These are phyloP conservation scores for Lamellibrachia columna DNA, from an alignment of 2,888 invertebrate species.

Conservation along the genomic window DNA sequence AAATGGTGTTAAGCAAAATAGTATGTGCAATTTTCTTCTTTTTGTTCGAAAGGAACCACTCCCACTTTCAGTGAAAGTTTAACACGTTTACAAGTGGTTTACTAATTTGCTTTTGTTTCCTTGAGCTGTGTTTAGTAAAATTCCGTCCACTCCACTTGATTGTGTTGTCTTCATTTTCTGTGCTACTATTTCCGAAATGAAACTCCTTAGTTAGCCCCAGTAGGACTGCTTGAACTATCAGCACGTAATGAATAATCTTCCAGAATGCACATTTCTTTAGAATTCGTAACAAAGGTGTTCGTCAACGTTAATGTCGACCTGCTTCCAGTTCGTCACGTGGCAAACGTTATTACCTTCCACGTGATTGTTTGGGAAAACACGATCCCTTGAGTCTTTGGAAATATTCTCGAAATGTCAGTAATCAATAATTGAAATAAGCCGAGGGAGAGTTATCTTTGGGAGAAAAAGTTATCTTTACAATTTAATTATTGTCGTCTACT, in stretches of 20 bases:
- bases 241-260: background rate
- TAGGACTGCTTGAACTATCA: background rate
- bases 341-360: background rate
- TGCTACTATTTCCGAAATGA: too few relatives aligned
- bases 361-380: background rate
- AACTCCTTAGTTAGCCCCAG: background rate
- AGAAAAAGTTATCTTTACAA: background rate
- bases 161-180: too few relatives aligned
- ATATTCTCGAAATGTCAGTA: background rate
- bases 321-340: background rate
- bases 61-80: too few relatives aligned
- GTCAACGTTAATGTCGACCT: background rate
- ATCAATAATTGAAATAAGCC: background rate
- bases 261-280: background rate
- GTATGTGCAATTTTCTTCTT: too few relatives aligned
- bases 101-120: too few relatives aligned
- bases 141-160: too few relatives aligned
- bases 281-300: background rate
- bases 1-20: too few relatives aligned
- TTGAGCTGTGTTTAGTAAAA: too few relatives aligned
- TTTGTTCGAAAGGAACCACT: too few relatives aligned
- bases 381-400: background rate
- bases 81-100: too few relatives aligned
- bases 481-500: background rate
- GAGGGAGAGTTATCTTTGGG: background rate